Conservation (phyloP, 2,113 vertebrate genomes). For the Oenanthe melanoleuca region DNA sequence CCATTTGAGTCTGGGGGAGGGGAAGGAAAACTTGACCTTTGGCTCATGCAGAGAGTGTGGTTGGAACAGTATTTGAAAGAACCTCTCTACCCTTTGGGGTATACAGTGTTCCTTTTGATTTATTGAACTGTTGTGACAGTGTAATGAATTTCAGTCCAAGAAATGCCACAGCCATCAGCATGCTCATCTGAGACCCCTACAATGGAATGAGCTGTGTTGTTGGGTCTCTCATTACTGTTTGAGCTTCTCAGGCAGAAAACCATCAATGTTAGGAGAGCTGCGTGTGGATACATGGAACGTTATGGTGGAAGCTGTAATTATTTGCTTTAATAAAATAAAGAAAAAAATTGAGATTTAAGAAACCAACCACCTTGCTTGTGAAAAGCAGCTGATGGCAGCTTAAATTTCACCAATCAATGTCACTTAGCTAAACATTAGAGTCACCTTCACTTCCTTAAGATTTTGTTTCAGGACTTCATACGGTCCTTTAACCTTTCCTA, state of each 20-base stretch:
- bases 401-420: neutral
- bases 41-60: neutral
- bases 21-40: neutral
- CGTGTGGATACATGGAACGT: neutral
- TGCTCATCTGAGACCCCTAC: neutral
- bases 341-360: neutral
- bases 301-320: neutral
- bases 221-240: neutral
- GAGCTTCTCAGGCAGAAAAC: neutral
- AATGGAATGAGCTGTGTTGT: neutral
- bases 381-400: neutral
- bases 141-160: conserved; percentile 28
- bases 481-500: neutral
- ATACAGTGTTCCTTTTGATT: conserved; percentile 31
- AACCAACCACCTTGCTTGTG: rapidly evolving
- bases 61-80: neutral
- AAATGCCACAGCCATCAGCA: conserved; percentile 30
- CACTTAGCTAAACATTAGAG: neutral
- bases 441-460: neutral
- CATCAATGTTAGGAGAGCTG: neutral
- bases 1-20: neutral
- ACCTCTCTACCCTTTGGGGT: conserved; percentile 17
- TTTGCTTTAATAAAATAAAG: neutral
- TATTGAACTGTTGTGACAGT: conserved; percentile 47
- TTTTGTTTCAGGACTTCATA: neutral